Conservation (phyloP, 2,113 vertebrate species). For the Diadophis punctatus region DNA sequence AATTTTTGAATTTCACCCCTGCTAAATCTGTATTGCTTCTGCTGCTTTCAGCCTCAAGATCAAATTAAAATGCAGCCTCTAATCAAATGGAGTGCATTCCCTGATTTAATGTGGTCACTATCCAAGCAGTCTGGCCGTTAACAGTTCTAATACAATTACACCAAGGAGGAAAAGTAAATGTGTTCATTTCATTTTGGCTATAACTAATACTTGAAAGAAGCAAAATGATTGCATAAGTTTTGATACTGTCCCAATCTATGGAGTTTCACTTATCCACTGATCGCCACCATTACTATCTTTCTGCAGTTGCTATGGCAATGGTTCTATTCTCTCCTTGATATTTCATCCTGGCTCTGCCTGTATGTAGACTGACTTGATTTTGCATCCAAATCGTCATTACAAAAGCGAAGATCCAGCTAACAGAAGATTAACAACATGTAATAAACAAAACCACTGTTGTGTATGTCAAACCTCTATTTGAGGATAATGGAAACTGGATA, state of each 20-base stretch:
- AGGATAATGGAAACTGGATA: conserved; percentile 6
- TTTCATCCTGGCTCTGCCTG: conserved; percentile 33
- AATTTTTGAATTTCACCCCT: no score
- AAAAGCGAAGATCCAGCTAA: conserved; percentile 49
- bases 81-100: background rate
- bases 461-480: conserved; percentile 19
- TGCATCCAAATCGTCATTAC: conserved; percentile 41
- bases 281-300: conserved; percentile 11
- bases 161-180: background rate
- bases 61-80: background rate
- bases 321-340: conserved; percentile 15
- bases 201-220: background rate
- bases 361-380: conserved; percentile 27
- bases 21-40: background rate
- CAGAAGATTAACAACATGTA: conserved; percentile 33
- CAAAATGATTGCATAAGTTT: background rate
- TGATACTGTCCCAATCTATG: background rate
- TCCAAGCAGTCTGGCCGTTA: background rate
- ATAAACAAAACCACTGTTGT: conserved; percentile 8
- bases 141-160: background rate
- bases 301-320: conserved; percentile 58
- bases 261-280: conserved; percentile 19
- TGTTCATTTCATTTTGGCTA: background rate
- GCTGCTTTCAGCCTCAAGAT: background rate
- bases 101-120: background rate